Conservation (phyloP, 2,797 vertebrate species). For the Ceryle rudis region DNA sequence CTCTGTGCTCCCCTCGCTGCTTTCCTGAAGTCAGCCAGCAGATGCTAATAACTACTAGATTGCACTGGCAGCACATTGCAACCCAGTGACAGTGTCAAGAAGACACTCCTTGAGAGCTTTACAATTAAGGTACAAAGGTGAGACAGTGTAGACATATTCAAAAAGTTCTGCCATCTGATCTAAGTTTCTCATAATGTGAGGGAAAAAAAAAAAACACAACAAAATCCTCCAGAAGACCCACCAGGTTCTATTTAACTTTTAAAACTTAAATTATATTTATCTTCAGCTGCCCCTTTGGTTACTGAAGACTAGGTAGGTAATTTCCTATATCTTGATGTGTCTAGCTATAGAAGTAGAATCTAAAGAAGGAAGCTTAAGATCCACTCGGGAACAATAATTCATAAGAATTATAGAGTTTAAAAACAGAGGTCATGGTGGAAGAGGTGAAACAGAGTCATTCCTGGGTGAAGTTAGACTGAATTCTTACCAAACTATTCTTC, state of each 20-base stretch:
- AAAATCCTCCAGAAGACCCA: background rate
- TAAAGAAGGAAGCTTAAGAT: background rate
- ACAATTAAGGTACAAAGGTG: background rate
- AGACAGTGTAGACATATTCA: background rate
- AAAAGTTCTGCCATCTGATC: background rate
- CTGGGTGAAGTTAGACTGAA: background rate
- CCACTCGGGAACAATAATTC: background rate
- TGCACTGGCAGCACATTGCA: background rate
- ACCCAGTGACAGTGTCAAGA: background rate
- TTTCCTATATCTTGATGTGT: background rate
- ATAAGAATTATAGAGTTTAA: background rate
- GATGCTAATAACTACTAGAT: rapidly evolving
- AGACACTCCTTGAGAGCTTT: background rate
- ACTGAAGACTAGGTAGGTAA: background rate
- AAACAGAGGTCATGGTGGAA: background rate
- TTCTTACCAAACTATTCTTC: background rate
- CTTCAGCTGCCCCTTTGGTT: background rate
- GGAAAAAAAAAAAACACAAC: no score
- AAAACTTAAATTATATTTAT: background rate
- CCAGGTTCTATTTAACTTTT: background rate
- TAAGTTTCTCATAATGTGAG: background rate
- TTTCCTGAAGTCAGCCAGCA: background rate
- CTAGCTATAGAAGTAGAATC: background rate
- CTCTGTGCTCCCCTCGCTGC: rapidly evolving
- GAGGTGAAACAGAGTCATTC: background rate